Evolutionary conservation across 2,113 vertebrate genomes (phyloP), one percentile per base, ranked within the genome.

Genomic region (Rhinogobius similis): DNA sequence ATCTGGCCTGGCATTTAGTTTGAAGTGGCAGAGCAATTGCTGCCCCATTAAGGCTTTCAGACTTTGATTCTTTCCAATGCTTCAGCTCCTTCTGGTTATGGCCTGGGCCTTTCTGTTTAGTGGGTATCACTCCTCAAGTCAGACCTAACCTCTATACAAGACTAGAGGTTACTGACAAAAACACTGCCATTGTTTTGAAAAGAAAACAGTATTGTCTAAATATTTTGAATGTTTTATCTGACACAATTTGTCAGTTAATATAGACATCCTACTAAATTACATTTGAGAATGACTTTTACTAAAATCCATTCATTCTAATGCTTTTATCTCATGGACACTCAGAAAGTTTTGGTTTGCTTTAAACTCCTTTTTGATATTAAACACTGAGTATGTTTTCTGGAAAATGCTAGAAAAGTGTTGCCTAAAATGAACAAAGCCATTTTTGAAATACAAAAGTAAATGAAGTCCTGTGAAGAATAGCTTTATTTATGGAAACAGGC

Each of bases 31-130:
- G 67, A 70, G 76, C 52, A 73, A 74, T 86, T 77, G 70, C 48
- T 72, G 70, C 48, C 56, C 56, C 73, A 82, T 83, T 81, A 78
- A 72, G 63, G 64, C 77, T 73, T 85, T 85, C 74, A 72, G 55
- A 75, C 65, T 67, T 61, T 38, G 62, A 82, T 72, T 79, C 44
- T 81, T 78, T 85, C 75, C 82, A 79, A 75, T 73, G 70, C 77
- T 76, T 29, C 11, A 81, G 66, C 66, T 85, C 41, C 36, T 67
- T 53, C 68, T 76, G 69, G 84, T 80, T 73, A 70, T 73, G 77
- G 65, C 68, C 59, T 72, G 75, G 27, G 32, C 48, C 80, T 71
- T 63, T 76, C 68, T 73, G 50, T 68, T 65, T 59, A 78, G 53
- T 74, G 67, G 77, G 52, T 52, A 77, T 71, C 62, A 62, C 59